Percentiles rank a stretch among this genome's conserved stretches.
Evolutionary conservation across 2,797 vertebrate species (phyloP).

Genomic region (Siniperca scherzeri): DNA sequence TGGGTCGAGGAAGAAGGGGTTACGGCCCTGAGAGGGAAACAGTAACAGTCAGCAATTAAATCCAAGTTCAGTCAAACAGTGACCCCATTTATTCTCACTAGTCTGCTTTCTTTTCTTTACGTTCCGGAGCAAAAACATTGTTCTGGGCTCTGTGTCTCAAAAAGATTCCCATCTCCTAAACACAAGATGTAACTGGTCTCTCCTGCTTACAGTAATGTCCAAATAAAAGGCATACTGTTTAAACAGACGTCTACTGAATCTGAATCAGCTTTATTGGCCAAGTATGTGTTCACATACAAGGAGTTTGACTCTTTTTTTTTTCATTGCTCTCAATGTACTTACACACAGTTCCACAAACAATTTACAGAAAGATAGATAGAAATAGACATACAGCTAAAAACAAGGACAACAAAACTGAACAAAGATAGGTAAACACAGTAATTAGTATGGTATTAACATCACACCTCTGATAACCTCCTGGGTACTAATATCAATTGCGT

Average conservation of each 20-base stretch:
- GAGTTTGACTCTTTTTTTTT: too few relatives aligned
- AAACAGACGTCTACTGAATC: slow-evolving; percentile 6
- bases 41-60: slow-evolving; percentile 49
- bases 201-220: not conserved
- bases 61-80: slow-evolving; percentile 32
- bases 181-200: not conserved
- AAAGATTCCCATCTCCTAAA: slow-evolving; percentile 1
- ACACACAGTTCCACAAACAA: too few relatives aligned
- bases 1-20: slow-evolving; percentile 98
- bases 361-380: too few relatives aligned
- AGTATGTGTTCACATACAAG: too few relatives aligned
- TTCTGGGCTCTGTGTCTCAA: slow-evolving; percentile 12
- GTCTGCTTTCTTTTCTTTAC: slow-evolving; percentile 25
- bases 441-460: slow-evolving; percentile 11
- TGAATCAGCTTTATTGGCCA: too few relatives aligned
- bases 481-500: not conserved
- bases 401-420: too few relatives aligned
- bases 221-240: not conserved
- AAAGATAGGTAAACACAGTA: not conserved
- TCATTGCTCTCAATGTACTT: too few relatives aligned
- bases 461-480: not conserved
- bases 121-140: not conserved
- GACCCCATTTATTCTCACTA: slow-evolving; percentile 8
- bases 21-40: slow-evolving; percentile 90
- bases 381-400: too few relatives aligned